Evolutionary conservation across 2,888 invertebrate genomes (phyloP).

Genomic region (Chorisops tibialis): DNA sequence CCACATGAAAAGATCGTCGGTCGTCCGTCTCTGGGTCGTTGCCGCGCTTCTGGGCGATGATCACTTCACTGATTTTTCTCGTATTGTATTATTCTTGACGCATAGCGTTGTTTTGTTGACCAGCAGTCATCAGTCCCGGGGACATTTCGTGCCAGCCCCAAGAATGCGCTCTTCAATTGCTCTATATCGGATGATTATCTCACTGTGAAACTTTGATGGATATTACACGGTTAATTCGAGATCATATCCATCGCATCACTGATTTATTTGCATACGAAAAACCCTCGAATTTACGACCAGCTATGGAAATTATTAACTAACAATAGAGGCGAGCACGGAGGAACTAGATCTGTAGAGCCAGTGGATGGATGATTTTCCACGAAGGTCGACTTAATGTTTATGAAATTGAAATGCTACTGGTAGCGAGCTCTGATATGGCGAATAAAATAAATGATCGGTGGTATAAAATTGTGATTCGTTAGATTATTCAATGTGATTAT

Average conservation of each 20-base stretch:
- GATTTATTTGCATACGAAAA: slow-evolving; percentile 13
- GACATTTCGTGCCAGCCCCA: slow-evolving; percentile 20
- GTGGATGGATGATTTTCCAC: no score
- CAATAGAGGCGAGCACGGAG: no score
- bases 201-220: slow-evolving; percentile 2
- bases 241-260: not conserved
- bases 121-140: no score
- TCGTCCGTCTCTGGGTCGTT: not conserved
- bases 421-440: no score
- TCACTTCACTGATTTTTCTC: not conserved
- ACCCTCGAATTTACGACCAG: not conserved
- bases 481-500: no score
- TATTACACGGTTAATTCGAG: not conserved
- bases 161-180: slow-evolving; percentile 24
- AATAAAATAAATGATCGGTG: no score
- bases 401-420: no score
- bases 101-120: not conserved
- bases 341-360: no score
- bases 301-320: not conserved
- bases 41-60: slow-evolving; percentile 7
- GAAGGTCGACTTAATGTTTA: no score
- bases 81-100: not conserved
- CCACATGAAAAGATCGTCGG: slow-evolving; percentile 21
- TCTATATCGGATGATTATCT: slow-evolving; percentile 9
- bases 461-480: no score